Conservation (phyloP, 2,113 vertebrate genomes). For the Chloebia gouldiae region DNA sequence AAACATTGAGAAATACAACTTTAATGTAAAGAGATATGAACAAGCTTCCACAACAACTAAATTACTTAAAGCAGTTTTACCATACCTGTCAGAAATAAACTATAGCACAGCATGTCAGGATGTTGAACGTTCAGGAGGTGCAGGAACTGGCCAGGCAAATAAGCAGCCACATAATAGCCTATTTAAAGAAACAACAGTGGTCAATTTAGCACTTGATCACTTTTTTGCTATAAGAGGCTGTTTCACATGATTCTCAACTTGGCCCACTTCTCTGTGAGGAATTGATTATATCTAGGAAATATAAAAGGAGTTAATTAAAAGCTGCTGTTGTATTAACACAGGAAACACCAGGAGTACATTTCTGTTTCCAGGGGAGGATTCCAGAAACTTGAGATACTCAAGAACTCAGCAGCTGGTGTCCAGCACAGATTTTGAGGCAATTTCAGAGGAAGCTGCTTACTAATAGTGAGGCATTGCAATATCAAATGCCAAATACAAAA, state of each 20-base stretch:
- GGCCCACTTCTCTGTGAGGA: neutral
- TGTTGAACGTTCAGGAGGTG: constrained; percentile 91
- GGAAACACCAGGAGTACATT: constrained; percentile 3
- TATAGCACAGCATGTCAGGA: constrained; percentile 88
- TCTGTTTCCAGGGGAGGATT: neutral
- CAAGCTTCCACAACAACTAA: neutral
- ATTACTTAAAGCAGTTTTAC: neutral
- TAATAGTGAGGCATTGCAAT: neutral
- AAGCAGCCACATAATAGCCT: constrained; percentile 89
- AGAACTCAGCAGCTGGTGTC: neutral
- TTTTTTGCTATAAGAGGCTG: constrained; percentile 12
- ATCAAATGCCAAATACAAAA: neutral
- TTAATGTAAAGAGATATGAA: neutral
- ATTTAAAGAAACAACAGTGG: constrained; percentile 52
- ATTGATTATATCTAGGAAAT: constrained; percentile 25
- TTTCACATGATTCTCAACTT: neutral
- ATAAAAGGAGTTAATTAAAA: constrained; percentile 25
- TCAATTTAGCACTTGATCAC: constrained; percentile 26
- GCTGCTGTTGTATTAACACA: neutral
- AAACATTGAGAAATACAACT: neutral
- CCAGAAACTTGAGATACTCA: neutral
- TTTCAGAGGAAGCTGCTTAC: neutral
- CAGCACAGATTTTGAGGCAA: neutral
- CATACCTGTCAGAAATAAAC: constrained; percentile 89
- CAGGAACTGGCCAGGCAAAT: constrained; percentile 85